These are phyloP conservation scores for Rhipidura dahli DNA, from an alignment of 2,113 vertebrate species.

Conservation along the genomic window DNA sequence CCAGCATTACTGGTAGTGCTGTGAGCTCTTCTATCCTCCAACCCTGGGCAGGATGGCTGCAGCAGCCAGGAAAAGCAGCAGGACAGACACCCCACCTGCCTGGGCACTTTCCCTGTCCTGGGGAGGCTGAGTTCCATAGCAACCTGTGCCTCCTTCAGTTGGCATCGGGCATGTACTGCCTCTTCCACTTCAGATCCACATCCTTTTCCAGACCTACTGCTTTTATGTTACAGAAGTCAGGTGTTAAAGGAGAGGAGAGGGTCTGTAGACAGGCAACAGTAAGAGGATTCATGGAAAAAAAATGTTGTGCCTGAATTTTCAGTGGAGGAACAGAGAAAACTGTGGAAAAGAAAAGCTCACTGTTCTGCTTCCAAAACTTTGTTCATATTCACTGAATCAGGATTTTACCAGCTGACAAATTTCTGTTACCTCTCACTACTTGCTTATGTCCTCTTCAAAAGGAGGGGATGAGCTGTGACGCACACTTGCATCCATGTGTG, in stretches of 20 bases:
- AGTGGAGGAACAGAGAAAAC: background rate
- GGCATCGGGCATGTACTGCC: background rate
- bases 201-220: background rate
- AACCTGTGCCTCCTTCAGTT: background rate
- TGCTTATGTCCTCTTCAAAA: background rate
- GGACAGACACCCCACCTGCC: rapidly evolving
- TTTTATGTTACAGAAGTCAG: background rate
- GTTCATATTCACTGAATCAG: background rate
- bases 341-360: background rate
- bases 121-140: background rate
- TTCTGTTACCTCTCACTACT: background rate
- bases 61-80: background rate
- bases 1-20: background rate
- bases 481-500: background rate
- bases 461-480: background rate
- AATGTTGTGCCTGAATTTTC: background rate
- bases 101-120: background rate
- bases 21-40: background rate
- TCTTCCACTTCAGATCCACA: background rate
- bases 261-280: background rate
- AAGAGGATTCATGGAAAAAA: background rate
- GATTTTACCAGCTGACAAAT: background rate
- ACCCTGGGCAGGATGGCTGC: background rate
- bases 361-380: background rate
- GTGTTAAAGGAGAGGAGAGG: background rate